Evolutionary conservation across 2,113 vertebrate species (phyloP).

Genomic region (Sardina pilchardus): DNA sequence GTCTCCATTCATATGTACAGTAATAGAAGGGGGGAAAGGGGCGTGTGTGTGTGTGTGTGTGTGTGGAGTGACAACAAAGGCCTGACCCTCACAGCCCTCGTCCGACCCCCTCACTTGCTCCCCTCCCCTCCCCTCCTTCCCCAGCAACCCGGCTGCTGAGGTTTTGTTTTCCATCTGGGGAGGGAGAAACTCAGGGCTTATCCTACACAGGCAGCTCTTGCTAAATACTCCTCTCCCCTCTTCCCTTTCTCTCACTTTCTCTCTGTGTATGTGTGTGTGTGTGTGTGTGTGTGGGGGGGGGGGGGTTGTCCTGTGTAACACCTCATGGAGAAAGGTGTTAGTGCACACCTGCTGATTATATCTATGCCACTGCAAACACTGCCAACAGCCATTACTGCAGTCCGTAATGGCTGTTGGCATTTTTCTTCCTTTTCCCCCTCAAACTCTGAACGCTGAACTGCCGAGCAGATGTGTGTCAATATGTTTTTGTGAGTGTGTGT

Average conservation of each 20-base stretch:
- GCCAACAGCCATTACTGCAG: not conserved
- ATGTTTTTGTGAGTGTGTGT: not conserved
- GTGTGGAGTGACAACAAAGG: constrained; percentile 57
- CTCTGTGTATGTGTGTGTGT: no score
- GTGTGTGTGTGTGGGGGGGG: not conserved
- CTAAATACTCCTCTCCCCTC: not conserved
- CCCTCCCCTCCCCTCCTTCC: not conserved
- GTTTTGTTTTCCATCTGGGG: not conserved
- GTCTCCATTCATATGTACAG: constrained; percentile 83
- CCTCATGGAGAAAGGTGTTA: not conserved
- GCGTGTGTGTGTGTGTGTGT: no score
- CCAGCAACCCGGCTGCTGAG: not conserved
- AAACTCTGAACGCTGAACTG: not conserved
- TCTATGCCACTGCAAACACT: not conserved
- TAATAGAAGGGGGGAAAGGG: constrained; percentile 43
- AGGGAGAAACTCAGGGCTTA: no score
- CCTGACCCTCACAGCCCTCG: constrained; percentile 23
- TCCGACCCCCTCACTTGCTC: not conserved
- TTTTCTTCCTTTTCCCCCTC: not conserved
- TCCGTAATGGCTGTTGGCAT: not conserved
- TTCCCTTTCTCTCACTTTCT: not conserved
- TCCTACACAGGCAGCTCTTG: no score
- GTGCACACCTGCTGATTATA: not conserved
- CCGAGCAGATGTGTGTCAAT: not conserved
- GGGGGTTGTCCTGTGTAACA: not conserved